phyloP scores from a whole-genome alignment of 2,113 vertebrate species.

The Nipponia nippon region DNA sequence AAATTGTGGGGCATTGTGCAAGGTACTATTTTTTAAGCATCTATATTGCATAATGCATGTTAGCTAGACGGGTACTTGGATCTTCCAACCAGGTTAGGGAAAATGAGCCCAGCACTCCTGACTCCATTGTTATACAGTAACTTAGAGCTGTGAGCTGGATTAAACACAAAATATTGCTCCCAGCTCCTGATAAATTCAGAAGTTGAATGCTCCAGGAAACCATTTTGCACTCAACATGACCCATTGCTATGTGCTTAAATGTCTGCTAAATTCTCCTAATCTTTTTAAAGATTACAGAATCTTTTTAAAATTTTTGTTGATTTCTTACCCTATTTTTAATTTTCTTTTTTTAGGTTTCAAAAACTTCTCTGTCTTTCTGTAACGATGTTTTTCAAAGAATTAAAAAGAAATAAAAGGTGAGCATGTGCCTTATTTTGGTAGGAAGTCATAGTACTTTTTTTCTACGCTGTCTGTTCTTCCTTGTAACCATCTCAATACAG shows the following conservation, averaged over 20 bases:
- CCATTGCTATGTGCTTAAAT: background rate
- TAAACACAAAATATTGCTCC: background rate
- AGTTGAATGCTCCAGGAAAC: background rate
- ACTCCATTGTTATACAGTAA: background rate
- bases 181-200: background rate
- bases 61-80: background rate
- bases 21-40: background rate
- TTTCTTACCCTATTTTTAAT: background rate
- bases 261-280: background rate
- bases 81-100: background rate
- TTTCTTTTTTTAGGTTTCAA: background rate
- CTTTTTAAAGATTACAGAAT: background rate
- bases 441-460: background rate
- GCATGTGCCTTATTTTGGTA: background rate
- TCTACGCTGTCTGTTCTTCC: background rate
- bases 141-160: background rate
- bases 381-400: background rate
- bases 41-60: background rate
- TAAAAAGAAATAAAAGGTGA: background rate
- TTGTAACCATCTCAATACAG: background rate
- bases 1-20: background rate
- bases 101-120: background rate
- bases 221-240: background rate
- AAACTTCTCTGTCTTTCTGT: background rate
- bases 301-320: background rate